Evolutionary conservation across 2,888 invertebrate genomes (phyloP).

Genomic region (Lithophane leautieri): DNA sequence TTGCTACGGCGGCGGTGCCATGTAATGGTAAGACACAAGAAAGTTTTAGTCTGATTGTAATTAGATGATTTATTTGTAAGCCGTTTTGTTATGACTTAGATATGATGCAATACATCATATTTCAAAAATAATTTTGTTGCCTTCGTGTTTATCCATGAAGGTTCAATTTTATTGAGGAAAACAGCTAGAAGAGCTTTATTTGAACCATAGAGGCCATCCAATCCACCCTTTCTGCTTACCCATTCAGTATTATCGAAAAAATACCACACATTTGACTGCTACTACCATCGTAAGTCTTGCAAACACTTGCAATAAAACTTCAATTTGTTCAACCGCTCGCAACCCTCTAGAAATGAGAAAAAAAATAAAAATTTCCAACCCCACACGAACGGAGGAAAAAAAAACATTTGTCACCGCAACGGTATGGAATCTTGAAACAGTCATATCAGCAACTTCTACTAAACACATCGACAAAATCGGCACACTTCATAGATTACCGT

Average conservation of each 20-base stretch:
- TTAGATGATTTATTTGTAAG: constrained; percentile 19
- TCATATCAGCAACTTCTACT: constrained; percentile 60
- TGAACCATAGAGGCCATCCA: too few species aligned
- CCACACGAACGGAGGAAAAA: constrained; percentile 49
- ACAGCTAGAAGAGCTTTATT: constrained; percentile 5
- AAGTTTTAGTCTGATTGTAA: constrained; percentile 35
- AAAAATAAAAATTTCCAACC: constrained; percentile 60
- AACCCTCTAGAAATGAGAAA: constrained; percentile 42
- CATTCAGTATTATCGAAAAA: background rate
- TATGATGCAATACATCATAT: background rate
- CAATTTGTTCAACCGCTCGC: constrained; percentile 58
- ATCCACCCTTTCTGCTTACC: constrained; percentile 26
- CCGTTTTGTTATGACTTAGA: constrained; percentile 2
- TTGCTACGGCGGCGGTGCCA: constrained; percentile 29
- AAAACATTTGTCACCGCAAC: constrained; percentile 69
- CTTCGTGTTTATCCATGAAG: background rate
- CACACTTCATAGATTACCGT: constrained; percentile 37
- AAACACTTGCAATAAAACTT: constrained; percentile 61
- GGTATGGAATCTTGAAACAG: constrained; percentile 62
- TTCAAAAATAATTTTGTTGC: background rate
- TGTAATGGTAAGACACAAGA: constrained; percentile 29
- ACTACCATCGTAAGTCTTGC: constrained; percentile 43
- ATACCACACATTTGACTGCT: constrained; percentile 29
- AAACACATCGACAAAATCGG: constrained; percentile 8
- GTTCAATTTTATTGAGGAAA: background rate